Percentiles rank a stretch among this genome's conserved stretches.
phyloP scores from a whole-genome alignment of 2,113 vertebrate genomes.

The Picathartes gymnocephalus region DNA sequence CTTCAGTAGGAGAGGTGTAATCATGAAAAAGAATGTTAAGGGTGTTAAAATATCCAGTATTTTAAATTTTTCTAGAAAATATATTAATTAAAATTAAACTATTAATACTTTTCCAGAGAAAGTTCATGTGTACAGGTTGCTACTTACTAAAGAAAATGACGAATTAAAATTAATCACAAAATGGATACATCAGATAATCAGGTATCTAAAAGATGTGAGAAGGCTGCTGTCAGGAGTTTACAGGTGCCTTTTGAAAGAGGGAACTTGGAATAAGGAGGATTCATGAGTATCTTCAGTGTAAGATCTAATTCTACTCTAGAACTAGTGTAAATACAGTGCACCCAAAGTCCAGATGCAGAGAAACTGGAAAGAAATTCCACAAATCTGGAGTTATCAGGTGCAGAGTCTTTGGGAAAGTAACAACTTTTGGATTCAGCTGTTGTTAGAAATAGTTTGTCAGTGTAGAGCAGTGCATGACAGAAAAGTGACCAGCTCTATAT shows the following conservation, averaged over 20 bases:
- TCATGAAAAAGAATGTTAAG: neutral
- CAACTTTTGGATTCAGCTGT: neutral
- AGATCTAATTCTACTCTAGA: neutral
- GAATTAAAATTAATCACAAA: neutral
- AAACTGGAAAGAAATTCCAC: neutral
- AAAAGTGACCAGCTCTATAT: neutral
- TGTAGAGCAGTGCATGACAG: accelerated
- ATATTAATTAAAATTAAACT: neutral
- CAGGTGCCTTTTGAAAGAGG: neutral
- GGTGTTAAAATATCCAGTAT: neutral
- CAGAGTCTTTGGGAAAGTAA: neutral
- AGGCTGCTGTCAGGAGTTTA: neutral
- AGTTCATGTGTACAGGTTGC: neutral
- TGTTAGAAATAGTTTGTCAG: neutral
- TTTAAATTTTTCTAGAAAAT: neutral
- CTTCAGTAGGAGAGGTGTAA: neutral
- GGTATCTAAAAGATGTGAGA: neutral
- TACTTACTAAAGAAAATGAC: neutral
- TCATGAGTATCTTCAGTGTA: neutral
- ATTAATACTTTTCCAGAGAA: neutral
- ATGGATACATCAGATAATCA: neutral
- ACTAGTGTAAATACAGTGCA: neutral
- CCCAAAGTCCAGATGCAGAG: neutral
- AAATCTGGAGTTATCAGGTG: neutral
- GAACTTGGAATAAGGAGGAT: neutral